phyloP scores from a whole-genome alignment of 2,113 vertebrate species.

The Climacteris rufus region DNA sequence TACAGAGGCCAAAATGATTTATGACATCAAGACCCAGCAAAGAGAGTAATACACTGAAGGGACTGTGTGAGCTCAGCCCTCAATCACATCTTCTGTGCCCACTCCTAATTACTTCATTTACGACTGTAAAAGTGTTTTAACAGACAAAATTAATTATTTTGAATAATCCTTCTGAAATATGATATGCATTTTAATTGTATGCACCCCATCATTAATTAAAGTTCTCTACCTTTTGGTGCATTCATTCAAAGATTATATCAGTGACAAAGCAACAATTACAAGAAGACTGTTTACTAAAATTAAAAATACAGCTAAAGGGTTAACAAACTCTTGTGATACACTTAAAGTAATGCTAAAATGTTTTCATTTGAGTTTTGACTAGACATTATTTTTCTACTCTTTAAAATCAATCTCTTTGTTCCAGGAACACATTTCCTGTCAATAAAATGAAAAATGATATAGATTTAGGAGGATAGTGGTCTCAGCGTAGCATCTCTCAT shows the following conservation, averaged over 20 bases:
- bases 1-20: constrained; percentile 19
- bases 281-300: constrained; percentile 35
- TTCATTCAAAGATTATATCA: constrained; percentile 17
- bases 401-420: constrained; percentile 81
- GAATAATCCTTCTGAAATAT: constrained; percentile 34
- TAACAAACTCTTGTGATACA: constrained; percentile 13
- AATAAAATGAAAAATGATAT: constrained; percentile 85
- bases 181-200: constrained; percentile 41
- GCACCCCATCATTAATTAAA: constrained; percentile 53
- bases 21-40: not conserved
- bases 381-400: constrained; percentile 71
- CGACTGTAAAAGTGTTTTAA: constrained; percentile 35
- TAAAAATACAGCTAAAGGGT: constrained; percentile 40
- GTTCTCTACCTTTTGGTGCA: constrained; percentile 30
- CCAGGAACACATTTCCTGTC: constrained; percentile 75
- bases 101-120: constrained; percentile 51
- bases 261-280: constrained; percentile 8
- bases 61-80: not conserved
- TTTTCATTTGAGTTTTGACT: constrained; percentile 68
- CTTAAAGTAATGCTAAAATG: constrained; percentile 42
- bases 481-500: constrained; percentile 81
- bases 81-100: not conserved
- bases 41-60: not conserved
- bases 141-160: constrained; percentile 52
- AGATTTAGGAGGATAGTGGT: constrained; percentile 77